Base-by-base conservation (phyloP, 1,140 invertebrate genomes). In the Holotrichia oblita region DNA sequence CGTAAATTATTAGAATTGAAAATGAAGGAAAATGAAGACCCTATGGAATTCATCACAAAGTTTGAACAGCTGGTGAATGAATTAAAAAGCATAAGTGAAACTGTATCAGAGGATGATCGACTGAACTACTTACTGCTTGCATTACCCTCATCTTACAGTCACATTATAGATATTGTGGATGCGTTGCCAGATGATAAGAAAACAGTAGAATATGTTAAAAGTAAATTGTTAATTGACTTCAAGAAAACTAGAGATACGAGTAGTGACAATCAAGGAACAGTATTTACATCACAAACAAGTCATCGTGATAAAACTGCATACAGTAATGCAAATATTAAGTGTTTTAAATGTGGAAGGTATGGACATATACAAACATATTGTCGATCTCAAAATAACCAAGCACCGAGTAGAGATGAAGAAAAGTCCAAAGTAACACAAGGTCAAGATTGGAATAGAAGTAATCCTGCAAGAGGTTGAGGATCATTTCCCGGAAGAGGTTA, bases 161-260 rank as follows among this genome's bases (percentile, higher is more conserved):
- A 75, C 20, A 76, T 79, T 22, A 42, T 74, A 27, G 78, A 79
- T 76, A 76, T 79, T 12, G 40, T 79, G 22, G 78, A 79, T 79
- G 75, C 69, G 10, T 27, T 79, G 20, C 40, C 76, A 72, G 14
- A n/a, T 27, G 55, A 22, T n/a, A 44, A 77, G 64, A 76, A 61
- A 81, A 61, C 82, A 20, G 41, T 76, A 14, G 78, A 79, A 20
- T 79, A 79, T 76, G 73, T 79, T n/a, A 64, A 69, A 27, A 76
- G 22, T 8, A 76, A 76, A 17, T 76, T 76, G 73, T 41, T 69
- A n/a, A 40, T 76, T 27, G 78, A 76, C 17, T 75, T 40, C 34
- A 40, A 74, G 40, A 79, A 41, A 61, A 75, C 42, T 22, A 12
- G n/a, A 48, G 44, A 48, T 48, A 48, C 44, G n/a, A 48, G 44